phyloP scores from a whole-genome alignment of 1,140 invertebrate species.

The Paracyclopina nana region DNA sequence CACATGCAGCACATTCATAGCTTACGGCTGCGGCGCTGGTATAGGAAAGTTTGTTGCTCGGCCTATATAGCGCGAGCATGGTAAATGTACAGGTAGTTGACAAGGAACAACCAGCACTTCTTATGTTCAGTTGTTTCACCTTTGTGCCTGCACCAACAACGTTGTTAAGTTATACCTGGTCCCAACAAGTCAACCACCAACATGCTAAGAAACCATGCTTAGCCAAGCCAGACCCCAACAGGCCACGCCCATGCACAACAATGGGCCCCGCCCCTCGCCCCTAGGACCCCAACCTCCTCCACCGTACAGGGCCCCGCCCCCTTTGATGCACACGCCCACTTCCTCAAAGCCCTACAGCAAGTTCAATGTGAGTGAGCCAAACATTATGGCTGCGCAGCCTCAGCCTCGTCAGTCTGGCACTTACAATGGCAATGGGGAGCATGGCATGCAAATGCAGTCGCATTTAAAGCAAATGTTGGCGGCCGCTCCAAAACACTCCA shows the following conservation, averaged over 20 bases:
- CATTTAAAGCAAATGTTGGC: conserved; percentile 7
- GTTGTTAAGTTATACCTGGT: no score
- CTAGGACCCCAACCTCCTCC: conserved; percentile 2
- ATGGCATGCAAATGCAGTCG: conserved; percentile 3
- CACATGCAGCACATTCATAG: no score
- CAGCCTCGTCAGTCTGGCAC: neutral
- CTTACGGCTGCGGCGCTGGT: no score
- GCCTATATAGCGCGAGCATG: no score
- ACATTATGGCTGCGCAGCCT: neutral
- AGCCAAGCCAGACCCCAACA: neutral
- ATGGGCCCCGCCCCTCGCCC: neutral
- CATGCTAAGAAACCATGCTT: no score
- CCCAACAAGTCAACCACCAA: no score
- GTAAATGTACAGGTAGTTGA: no score
- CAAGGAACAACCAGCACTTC: no score
- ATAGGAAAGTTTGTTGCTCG: no score
- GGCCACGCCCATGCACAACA: neutral
- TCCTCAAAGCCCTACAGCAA: conserved; percentile 2
- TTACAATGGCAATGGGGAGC: no score
- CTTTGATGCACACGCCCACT: neutral
- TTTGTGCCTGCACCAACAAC: no score
- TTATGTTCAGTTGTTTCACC: no score
- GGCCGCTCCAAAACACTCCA: conserved; percentile 1
- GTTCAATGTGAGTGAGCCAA: conserved; percentile 13
- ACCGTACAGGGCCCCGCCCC: conserved; percentile 2